Evolutionary conservation across 2,113 vertebrate genomes (phyloP).

Genomic region (Quiscalus mexicanus): DNA sequence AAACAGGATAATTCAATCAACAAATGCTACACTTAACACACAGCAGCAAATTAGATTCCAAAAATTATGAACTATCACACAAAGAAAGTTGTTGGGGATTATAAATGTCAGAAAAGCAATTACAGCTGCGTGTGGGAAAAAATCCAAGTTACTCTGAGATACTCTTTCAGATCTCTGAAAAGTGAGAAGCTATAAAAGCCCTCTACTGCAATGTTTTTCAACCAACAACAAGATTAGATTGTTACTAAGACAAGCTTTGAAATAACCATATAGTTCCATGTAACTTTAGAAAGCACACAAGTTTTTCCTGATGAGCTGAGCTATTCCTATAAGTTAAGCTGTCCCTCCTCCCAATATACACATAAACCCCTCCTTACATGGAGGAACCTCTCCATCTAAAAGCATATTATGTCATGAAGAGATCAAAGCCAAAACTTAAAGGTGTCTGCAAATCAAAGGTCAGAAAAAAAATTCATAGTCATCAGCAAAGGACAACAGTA

Average conservation of each 20-base stretch:
- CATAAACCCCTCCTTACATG: background rate
- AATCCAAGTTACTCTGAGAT: background rate
- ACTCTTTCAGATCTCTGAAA: background rate
- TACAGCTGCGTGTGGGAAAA: background rate
- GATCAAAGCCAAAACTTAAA: background rate
- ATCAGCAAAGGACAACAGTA: background rate
- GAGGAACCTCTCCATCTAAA: background rate
- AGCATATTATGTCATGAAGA: background rate
- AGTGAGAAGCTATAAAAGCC: background rate
- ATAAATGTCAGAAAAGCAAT: background rate
- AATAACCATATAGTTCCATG: background rate
- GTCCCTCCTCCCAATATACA: background rate
- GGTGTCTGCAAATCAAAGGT: background rate
- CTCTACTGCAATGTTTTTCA: background rate
- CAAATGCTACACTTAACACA: background rate
- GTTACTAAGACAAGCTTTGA: background rate
- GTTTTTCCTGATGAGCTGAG: background rate
- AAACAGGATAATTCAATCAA: background rate
- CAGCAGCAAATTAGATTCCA: background rate
- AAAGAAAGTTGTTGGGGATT: background rate
- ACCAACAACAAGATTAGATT: background rate
- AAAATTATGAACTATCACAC: background rate
- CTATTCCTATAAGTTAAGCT: background rate
- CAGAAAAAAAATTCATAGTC: background rate
- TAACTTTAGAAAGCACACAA: background rate